These are phyloP conservation scores for Petromus typicus DNA, from an alignment of 2,113 vertebrate genomes.

Conservation along the genomic window DNA sequence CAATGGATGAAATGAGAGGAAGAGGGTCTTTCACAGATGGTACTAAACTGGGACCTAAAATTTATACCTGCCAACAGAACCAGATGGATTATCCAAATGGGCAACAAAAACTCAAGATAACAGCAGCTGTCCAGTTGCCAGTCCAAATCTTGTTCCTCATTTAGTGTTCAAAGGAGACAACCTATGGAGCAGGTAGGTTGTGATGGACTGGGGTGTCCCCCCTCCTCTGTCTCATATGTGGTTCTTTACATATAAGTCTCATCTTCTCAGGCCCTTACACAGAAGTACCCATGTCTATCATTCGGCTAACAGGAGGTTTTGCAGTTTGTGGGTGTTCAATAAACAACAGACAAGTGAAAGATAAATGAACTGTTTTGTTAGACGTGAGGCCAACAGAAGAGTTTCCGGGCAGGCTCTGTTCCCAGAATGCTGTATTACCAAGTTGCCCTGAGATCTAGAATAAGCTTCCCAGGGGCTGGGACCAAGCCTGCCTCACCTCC, in stretches of 20 bases:
- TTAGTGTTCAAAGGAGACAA: neutral
- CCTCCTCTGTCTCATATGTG: neutral
- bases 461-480: neutral
- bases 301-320: neutral
- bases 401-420: neutral
- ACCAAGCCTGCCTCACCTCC: neutral
- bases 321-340: neutral
- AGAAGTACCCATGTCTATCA: neutral
- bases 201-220: too few species aligned
- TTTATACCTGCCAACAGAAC: neutral
- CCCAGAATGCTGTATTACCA: neutral
- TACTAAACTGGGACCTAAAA: neutral
- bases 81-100: neutral
- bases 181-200: fast-evolving
- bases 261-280: neutral
- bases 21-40: neutral
- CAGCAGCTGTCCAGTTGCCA: neutral
- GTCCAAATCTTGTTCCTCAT: neutral
- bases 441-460: neutral
- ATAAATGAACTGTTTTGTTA: neutral
- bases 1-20: neutral
- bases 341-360: neutral
- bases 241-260: neutral
- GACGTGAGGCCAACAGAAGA: neutral
- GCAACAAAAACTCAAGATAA: neutral